Conservation (phyloP, 2,888 invertebrate species). For the Liposcelis brunnea region DNA sequence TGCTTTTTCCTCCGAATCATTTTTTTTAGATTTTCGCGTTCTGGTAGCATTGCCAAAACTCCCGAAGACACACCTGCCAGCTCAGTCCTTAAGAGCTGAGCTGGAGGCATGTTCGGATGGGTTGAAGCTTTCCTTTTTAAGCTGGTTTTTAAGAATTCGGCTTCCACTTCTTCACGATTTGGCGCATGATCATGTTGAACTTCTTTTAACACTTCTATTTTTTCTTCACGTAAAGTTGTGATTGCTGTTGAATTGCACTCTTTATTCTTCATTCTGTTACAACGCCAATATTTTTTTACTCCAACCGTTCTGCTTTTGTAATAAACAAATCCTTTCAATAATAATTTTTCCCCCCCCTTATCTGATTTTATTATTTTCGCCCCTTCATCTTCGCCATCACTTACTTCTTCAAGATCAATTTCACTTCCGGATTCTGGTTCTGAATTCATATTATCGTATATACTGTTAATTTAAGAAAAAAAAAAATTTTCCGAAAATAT, state of each 20-base stretch:
- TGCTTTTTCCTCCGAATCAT: too few relatives aligned
- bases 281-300: too few relatives aligned
- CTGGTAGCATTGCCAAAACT: too few relatives aligned
- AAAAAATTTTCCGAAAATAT: too few relatives aligned
- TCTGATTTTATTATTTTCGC: not conserved
- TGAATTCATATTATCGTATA: too few relatives aligned
- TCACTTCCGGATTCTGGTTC: too few relatives aligned
- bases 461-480: too few relatives aligned
- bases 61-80: not conserved
- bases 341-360: not conserved
- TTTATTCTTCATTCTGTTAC: not conserved
- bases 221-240: not conserved
- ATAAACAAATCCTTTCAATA: not conserved
- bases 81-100: not conserved
- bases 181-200: not conserved
- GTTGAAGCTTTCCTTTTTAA: not conserved
- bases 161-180: not conserved
- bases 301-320: not conserved
- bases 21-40: too few relatives aligned
- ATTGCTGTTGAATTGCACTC: conserved; percentile 1
- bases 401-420: too few relatives aligned
- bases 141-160: not conserved
- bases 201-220: not conserved
- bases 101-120: not conserved
- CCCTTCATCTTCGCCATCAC: too few relatives aligned